These are phyloP conservation scores for Drosophila truncata DNA, from an alignment of 1,140 invertebrate genomes.

Conservation along the genomic window DNA sequence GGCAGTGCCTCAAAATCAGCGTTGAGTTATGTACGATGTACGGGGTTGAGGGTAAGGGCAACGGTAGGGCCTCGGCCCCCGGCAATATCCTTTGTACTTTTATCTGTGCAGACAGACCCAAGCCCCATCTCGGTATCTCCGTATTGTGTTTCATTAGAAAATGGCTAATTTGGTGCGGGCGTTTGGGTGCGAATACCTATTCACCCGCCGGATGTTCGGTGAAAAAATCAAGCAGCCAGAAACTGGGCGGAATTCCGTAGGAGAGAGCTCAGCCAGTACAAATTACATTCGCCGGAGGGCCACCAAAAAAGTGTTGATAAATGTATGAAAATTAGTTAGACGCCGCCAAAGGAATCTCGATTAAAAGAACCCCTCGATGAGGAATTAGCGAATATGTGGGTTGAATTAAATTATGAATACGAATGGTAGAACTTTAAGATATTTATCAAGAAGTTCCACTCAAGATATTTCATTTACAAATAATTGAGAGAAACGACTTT, in stretches of 20 bases:
- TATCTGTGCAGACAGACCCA: constrained; percentile 60
- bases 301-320: constrained; percentile 40
- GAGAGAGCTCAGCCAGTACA: constrained; percentile 13
- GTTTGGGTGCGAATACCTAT: constrained; percentile 25
- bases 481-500: too few species aligned
- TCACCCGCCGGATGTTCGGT: constrained; percentile 30
- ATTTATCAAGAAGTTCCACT: too few species aligned
- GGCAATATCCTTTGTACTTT: constrained; percentile 66
- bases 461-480: too few species aligned
- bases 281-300: constrained; percentile 54
- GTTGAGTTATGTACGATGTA: constrained; percentile 43
- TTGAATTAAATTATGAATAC: constrained; percentile 2
- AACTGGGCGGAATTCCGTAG: constrained; percentile 17
- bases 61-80: constrained; percentile 19
- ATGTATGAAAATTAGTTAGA: constrained; percentile 43
- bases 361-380: constrained; percentile 9
- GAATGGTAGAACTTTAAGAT: not conserved
- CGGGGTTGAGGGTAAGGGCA: constrained; percentile 10
- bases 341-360: constrained; percentile 28
- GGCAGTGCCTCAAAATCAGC: constrained; percentile 46
- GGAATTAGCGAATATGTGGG: not conserved
- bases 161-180: constrained; percentile 51
- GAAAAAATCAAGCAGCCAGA: constrained; percentile 41
- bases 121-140: constrained; percentile 21
- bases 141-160: constrained; percentile 58